A percentile compares a stretch with the other conserved stretches of the same genome.
These are phyloP conservation scores for Plagiodera versicolora DNA, from an alignment of 2,888 invertebrate genomes.

Conservation along the genomic window DNA sequence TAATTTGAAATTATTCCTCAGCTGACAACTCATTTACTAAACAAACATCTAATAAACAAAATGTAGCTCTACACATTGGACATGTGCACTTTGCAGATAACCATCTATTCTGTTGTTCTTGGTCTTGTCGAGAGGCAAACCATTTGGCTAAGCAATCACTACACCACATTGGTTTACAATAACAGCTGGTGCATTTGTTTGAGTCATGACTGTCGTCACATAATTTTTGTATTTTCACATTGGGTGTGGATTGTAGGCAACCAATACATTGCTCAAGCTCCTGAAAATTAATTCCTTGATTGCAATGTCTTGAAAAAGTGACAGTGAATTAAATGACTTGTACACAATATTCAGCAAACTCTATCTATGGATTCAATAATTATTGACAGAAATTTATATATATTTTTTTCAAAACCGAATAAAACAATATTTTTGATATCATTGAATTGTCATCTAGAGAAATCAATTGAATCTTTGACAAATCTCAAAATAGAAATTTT, in stretches of 20 bases:
- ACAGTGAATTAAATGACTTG: too few species aligned
- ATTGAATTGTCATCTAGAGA: too few species aligned
- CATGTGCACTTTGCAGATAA: constrained; percentile 81
- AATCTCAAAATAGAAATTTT: too few species aligned
- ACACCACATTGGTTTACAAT: constrained; percentile 90
- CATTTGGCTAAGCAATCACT: constrained; percentile 80
- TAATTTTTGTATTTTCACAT: constrained; percentile 75
- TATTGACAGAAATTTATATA: too few species aligned
- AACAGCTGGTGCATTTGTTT: constrained; percentile 62
- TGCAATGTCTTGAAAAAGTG: too few species aligned
- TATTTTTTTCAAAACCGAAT: too few species aligned
- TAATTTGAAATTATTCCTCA: neutral
- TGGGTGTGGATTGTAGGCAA: constrained; percentile 78
- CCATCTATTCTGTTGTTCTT: constrained; percentile 73
- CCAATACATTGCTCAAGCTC: constrained; percentile 84
- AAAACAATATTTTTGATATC: too few species aligned
- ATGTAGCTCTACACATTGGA: constrained; percentile 82
- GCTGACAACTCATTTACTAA: constrained; percentile 11
- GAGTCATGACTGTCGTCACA: constrained; percentile 56
- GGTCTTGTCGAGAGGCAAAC: constrained; percentile 83
- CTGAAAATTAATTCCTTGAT: too few species aligned
- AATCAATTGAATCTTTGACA: too few species aligned
- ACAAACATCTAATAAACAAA: constrained; percentile 85
- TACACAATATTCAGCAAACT: too few species aligned
- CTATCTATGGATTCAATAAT: too few species aligned